Percentiles rank a stretch among this genome's conserved stretches.
Evolutionary conservation across 2,888 invertebrate genomes (phyloP).

Genomic region (Apomyelois bistriatella): DNA sequence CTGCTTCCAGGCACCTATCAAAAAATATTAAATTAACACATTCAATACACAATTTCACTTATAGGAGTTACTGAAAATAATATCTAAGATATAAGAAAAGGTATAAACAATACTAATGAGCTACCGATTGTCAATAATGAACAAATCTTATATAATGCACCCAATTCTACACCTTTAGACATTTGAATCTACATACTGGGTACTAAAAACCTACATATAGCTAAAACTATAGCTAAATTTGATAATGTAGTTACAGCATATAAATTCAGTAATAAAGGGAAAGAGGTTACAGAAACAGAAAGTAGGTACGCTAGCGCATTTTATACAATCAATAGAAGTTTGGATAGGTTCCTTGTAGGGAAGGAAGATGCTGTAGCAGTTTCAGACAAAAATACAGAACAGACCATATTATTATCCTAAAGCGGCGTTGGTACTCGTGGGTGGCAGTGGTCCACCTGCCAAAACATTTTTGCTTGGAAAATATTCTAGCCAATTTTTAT

Average conservation of each 20-base stretch:
- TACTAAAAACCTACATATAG: background rate
- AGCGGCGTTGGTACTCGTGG: conserved; percentile 51
- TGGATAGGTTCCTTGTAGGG: conserved; percentile 13
- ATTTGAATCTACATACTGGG: background rate
- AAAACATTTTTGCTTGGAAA: conserved; percentile 38
- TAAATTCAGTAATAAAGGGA: background rate
- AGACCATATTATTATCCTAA: conserved; percentile 59
- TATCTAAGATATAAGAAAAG: background rate
- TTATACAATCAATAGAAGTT: background rate
- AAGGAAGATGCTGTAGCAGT: conserved; percentile 25
- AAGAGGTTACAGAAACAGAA: background rate
- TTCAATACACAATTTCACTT: background rate
- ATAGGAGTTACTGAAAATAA: background rate
- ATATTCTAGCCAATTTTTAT: conserved; percentile 6
- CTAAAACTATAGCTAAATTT: background rate
- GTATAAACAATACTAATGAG: background rate
- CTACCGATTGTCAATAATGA: background rate
- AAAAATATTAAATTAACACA: conserved; percentile 16
- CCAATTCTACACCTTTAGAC: background rate
- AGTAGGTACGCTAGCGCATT: background rate
- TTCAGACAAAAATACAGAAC: conserved; percentile 38
- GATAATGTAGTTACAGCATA: background rate
- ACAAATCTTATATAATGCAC: too few relatives aligned
- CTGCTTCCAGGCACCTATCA: conserved; percentile 72
- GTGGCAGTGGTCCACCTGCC: conserved; percentile 62